Conservation (phyloP, 1,140 invertebrate genomes). For the Conus betulinus region DNA sequence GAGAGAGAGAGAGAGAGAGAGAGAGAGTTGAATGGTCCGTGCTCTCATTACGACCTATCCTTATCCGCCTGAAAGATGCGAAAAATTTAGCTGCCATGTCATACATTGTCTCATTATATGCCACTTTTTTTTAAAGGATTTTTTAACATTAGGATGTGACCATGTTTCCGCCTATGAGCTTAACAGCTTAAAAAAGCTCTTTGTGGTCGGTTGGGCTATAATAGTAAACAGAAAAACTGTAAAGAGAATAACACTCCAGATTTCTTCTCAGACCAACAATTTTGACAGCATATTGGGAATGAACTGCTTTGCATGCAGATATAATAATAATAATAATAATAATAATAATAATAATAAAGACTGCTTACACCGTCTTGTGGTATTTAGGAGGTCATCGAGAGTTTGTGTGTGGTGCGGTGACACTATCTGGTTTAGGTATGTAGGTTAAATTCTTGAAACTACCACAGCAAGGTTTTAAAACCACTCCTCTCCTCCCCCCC, state of each 20-base stretch:
- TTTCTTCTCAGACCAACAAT: background rate
- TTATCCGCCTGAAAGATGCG: background rate
- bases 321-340: background rate
- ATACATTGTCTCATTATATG: background rate
- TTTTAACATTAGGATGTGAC: background rate
- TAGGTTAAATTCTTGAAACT: too few species aligned
- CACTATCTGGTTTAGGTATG: too few species aligned
- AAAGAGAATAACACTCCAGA: background rate
- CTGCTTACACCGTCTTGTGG: too few species aligned
- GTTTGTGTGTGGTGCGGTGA: too few species aligned
- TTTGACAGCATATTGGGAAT: background rate
- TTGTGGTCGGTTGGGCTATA: background rate
- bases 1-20: constrained; percentile 7
- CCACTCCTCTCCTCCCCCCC: too few species aligned
- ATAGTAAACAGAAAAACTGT: background rate
- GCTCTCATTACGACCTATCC: background rate
- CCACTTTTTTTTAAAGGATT: background rate
- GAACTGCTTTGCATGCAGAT: background rate
- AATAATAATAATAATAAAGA: background rate
- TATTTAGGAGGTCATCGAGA: too few species aligned
- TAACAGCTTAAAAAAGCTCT: background rate
- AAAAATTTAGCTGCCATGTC: background rate
- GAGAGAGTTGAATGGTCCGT: background rate
- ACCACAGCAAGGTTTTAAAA: too few species aligned
- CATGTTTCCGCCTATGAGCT: background rate